Evolutionary conservation across 2,888 invertebrate genomes (phyloP), one percentile per base, ranked within the genome.

Genomic region (Meloe dianella): DNA sequence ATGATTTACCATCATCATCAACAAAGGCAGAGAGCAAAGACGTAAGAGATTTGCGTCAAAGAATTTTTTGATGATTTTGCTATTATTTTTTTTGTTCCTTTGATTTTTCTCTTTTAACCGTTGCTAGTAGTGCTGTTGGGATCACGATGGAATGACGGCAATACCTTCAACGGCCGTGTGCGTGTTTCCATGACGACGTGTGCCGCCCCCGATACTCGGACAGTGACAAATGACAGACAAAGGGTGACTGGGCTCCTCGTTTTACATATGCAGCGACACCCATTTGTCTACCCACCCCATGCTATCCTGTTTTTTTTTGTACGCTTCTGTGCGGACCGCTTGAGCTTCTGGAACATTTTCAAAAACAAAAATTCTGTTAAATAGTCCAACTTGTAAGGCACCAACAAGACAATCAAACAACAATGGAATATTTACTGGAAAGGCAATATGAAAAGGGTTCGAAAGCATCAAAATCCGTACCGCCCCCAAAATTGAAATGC

Each of bases 191-290:
- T 81, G 79, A 77, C 78, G 78, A 80, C 82, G 79, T 75, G 78
- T 74, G 80, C 80, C 78, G 80, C 82, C 81, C 78, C 78, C 80
- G 75, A 73, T 75, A 75, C 75, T 76, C 74, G 82, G 83, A 83
- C 84, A 83, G 80, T 83, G 84, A 84, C 83, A 84, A 84, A 84
- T 84, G 84, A 83, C 82, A 81, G 83, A 83, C 83, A 82, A 83
- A 83, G 83, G 83, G 83, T 82, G 83, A 81, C 81, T 81, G 81
- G 80, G 81, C 79, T 80, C 79, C 82, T 82, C 82, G 84, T 82
- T 84, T 84, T 84, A 84, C 84, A 84, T 84, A 84, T 83, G 83
- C 83, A 83, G 82, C 82, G 82, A 84, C 84, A 83, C 83, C 82
- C 84, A 84, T 84, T 84, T 84, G 83, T 83, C 84, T 84, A 78